Conservation (phyloP, 2,888 invertebrate genomes). For the Drosophila mulleri region DNA sequence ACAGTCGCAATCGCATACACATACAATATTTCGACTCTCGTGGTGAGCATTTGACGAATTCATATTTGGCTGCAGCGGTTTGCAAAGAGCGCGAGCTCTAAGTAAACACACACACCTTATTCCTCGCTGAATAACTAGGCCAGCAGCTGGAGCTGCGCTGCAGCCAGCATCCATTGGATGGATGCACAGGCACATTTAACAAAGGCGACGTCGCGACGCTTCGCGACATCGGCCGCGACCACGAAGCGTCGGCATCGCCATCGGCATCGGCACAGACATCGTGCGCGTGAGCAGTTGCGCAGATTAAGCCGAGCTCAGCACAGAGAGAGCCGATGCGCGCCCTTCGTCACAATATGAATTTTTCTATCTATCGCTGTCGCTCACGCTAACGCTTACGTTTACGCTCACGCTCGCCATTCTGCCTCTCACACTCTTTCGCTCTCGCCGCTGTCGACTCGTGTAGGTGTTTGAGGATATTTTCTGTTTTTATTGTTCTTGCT, state of each 20-base stretch:
- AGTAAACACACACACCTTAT: conserved; percentile 73
- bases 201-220: conserved; percentile 3
- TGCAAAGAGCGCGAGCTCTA: conserved; percentile 53
- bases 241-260: not conserved
- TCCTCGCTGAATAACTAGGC: conserved; percentile 67
- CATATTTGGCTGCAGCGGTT: conserved; percentile 45
- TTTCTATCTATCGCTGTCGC: conserved; percentile 4
- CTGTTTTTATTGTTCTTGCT: conserved; percentile 34
- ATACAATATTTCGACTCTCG: conserved; percentile 13
- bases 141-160: conserved; percentile 18
- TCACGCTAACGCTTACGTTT: not conserved
- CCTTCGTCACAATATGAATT: conserved; percentile 8
- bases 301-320: conserved; percentile 26
- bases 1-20: conserved; percentile 6
- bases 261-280: not conserved
- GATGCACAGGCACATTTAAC: conserved; percentile 30
- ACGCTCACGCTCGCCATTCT: not conserved
- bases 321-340: not conserved
- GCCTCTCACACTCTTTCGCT: not conserved
- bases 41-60: conserved; percentile 32
- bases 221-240: not conserved
- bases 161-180: conserved; percentile 33
- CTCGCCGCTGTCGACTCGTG: not conserved
- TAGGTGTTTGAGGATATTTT: conserved; percentile 31
- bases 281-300: conserved; percentile 50